Base-by-base conservation (phyloP, 2,888 invertebrate species). In the Xylota sylvarum region DNA sequence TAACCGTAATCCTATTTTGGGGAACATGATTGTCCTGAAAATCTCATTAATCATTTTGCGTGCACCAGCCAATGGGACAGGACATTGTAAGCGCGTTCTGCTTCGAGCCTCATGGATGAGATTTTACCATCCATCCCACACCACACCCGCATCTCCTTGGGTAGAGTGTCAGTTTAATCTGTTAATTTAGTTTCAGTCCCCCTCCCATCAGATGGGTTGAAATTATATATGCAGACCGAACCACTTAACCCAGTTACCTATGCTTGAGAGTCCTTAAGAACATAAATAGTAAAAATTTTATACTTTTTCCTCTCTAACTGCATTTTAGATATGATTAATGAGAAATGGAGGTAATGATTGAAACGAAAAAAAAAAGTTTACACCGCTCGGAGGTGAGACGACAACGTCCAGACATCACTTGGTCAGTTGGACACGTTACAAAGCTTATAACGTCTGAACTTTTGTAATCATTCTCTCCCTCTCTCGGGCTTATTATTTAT, bases 11-110 rank as follows among this genome's bases (percentile, higher is more conserved):
- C 82, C 86, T 86, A 86, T 86, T 82, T 86, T 77, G 86, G 82
- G 86, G 81, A 86, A 73, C 86, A 86, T 86, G 86, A 86, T 86
- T 86, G 86, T 86, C 86, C 86, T 77, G 86, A 86, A 86, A 82
- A 82, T 86, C 82, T 82, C 86, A 86, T 86, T 86, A 86, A 86
- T 86, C 86, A 86, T 86, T 86, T 82, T 86, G 86, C 86, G 77
- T 86, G 82, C 82, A 86, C 72, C 72, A 78, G 46, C 79, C 79
- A 72, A 79, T 60, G 64, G 77, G 37, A 77, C 77, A 82, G 86
- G 77, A 76, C 72, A 86, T 67, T 77, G 62, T 64, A 55, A 76
- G 72, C 65, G 81, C 64, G 77, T 55, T 62, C 52, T 65, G 30
- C 37, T 56, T 73, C 64, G 30, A 79, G 65, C 55, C 73, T 67